Evolutionary conservation across 2,113 vertebrate species (phyloP).

Genomic region (Petromus typicus): DNA sequence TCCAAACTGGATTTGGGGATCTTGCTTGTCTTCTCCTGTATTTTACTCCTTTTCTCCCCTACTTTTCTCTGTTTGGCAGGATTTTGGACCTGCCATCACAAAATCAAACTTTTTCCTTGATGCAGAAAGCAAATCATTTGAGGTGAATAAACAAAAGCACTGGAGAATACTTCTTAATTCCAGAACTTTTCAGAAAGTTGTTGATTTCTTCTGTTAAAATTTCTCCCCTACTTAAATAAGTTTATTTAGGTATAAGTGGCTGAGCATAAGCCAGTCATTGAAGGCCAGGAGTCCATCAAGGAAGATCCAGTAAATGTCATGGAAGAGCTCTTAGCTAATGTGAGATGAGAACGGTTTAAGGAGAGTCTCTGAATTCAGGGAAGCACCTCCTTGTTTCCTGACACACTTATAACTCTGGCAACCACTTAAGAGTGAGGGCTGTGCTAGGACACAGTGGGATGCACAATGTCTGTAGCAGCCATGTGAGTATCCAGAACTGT

Average conservation of each 20-base stretch:
- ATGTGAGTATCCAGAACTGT: background rate
- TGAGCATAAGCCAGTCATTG: background rate
- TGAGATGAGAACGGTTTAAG: background rate
- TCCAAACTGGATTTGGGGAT: background rate
- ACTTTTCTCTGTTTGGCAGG: background rate
- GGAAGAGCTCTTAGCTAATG: background rate
- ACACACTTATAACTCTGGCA: background rate
- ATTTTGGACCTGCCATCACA: background rate
- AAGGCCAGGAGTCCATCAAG: background rate
- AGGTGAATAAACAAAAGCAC: background rate
- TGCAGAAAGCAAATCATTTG: background rate
- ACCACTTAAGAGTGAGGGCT: background rate
- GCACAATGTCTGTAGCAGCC: background rate
- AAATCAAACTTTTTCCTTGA: background rate
- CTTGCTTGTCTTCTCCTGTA: background rate
- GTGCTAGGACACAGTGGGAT: too few relatives aligned
- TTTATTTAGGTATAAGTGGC: background rate
- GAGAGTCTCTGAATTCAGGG: background rate
- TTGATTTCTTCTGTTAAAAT: background rate
- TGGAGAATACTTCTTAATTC: background rate
- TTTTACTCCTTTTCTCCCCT: background rate
- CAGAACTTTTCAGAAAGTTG: background rate
- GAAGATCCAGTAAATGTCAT: background rate
- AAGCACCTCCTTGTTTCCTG: background rate
- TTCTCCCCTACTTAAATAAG: accelerated